A percentile compares a stretch with the other conserved stretches of the same genome.
Evolutionary conservation across 2,888 invertebrate genomes (phyloP).

Genomic region (Prenolepis imparis): DNA sequence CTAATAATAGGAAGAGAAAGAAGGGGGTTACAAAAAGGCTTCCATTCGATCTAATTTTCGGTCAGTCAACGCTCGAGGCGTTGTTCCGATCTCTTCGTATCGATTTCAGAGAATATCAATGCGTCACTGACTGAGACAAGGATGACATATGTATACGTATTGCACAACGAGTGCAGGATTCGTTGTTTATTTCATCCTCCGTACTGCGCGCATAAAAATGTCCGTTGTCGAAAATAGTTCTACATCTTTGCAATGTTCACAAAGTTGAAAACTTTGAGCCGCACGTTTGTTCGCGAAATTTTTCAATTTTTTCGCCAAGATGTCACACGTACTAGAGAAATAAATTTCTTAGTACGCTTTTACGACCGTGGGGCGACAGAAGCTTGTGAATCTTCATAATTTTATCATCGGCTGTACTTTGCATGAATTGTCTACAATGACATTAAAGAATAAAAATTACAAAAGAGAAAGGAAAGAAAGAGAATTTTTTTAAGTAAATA

Average conservation of each 20-base stretch:
- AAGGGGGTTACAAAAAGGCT: conserved; percentile 12
- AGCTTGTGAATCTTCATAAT: conserved; percentile 7
- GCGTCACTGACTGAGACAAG: background rate
- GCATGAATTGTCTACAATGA: background rate
- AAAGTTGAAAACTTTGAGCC: background rate
- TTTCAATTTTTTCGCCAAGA: conserved; percentile 27
- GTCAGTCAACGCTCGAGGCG: conserved; percentile 19
- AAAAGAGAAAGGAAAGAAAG: no score
- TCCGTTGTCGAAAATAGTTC: conserved; percentile 9
- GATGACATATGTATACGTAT: background rate
- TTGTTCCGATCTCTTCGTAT: conserved; percentile 24
- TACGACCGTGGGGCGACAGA: background rate
- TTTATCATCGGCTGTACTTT: conserved; percentile 12
- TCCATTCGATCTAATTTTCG: conserved; percentile 31
- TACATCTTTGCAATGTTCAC: no score
- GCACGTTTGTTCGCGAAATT: background rate
- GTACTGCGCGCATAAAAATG: conserved; percentile 19
- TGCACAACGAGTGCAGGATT: background rate
- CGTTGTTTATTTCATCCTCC: conserved; percentile 32
- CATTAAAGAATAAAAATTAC: background rate
- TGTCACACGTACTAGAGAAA: background rate
- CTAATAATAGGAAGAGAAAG: background rate
- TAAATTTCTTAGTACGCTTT: conserved; percentile 43
- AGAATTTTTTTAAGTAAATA: background rate
- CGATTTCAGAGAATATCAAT: background rate